A percentile compares a stretch with the other conserved stretches of the same genome.
These are phyloP conservation scores for Myotis myotis DNA, from an alignment of 2,797 vertebrate species.

Conservation along the genomic window DNA sequence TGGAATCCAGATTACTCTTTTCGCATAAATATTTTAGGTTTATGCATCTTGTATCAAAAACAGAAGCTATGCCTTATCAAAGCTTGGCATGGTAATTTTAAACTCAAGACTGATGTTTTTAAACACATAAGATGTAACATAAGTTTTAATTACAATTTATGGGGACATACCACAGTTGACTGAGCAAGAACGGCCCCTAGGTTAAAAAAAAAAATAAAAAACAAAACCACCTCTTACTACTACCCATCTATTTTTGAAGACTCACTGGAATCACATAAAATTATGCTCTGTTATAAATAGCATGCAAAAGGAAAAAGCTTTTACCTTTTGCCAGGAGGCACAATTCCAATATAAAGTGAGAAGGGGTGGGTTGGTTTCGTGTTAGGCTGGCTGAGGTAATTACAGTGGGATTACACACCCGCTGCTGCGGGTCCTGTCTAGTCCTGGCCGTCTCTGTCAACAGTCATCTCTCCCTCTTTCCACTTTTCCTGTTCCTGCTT, in stretches of 20 bases:
- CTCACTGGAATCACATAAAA: constrained; percentile 31
- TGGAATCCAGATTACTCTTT: constrained; percentile 21
- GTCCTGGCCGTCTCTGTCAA: neutral
- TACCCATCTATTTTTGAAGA: neutral
- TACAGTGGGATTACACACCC: neutral
- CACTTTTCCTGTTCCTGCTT: neutral
- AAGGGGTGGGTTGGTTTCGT: neutral
- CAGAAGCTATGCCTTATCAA: constrained; percentile 23
- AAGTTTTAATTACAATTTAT: constrained; percentile 43
- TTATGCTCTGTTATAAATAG: constrained; percentile 5
- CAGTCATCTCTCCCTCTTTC: neutral
- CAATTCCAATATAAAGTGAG: neutral
- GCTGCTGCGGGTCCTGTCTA: neutral
- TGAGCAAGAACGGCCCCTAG: neutral
- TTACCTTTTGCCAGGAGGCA: constrained; percentile 27
- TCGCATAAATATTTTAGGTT: constrained; percentile 5
- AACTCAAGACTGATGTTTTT: constrained; percentile 2
- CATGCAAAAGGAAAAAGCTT: constrained; percentile 6
- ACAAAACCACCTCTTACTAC: neutral
- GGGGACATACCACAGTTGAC: neutral
- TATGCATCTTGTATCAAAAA: constrained; percentile 46
- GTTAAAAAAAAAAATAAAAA: neutral
- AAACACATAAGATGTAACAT: neutral
- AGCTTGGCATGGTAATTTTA: constrained; percentile 3
- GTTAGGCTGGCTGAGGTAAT: neutral